phyloP scores from a whole-genome alignment of 2,797 vertebrate genomes.

The Cossypha caffra region DNA sequence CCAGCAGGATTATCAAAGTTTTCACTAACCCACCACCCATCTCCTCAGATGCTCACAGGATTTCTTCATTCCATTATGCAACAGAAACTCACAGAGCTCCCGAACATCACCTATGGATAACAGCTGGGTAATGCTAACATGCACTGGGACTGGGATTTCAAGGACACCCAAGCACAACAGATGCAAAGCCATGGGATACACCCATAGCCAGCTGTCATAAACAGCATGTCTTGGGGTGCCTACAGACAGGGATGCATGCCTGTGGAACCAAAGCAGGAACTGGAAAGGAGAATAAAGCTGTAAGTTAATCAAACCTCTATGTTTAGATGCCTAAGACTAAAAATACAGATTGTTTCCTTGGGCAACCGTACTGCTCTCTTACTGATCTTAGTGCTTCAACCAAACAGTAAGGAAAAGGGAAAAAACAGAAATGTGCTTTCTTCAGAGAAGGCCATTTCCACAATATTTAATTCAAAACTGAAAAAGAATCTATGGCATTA shows the following conservation, averaged over 20 bases:
- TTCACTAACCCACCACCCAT: not conserved
- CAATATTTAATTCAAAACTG: not conserved
- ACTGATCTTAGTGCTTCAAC: not conserved
- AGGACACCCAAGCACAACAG: not conserved
- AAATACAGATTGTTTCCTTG: not conserved
- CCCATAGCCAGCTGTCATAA: not conserved
- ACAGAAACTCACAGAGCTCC: not conserved
- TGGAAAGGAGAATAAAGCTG: not conserved
- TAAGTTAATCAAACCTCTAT: not conserved
- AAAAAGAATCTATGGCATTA: not conserved
- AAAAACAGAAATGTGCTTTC: not conserved
- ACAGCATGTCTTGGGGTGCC: not conserved
- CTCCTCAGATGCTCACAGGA: not conserved
- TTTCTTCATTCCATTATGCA: not conserved
- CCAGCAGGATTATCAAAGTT: not conserved
- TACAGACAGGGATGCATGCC: rapidly evolving
- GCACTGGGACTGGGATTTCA: not conserved
- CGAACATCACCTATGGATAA: not conserved
- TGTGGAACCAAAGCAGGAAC: not conserved
- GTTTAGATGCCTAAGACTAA: not conserved
- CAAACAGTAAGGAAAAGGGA: not conserved
- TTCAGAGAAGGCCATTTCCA: not conserved
- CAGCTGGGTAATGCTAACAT: not conserved
- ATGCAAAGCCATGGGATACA: not conserved
- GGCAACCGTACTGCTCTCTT: not conserved